Percentiles rank a stretch among this genome's conserved stretches.
These are phyloP conservation scores for Troides helena DNA, from an alignment of 2,888 invertebrate genomes.

Conservation along the genomic window DNA sequence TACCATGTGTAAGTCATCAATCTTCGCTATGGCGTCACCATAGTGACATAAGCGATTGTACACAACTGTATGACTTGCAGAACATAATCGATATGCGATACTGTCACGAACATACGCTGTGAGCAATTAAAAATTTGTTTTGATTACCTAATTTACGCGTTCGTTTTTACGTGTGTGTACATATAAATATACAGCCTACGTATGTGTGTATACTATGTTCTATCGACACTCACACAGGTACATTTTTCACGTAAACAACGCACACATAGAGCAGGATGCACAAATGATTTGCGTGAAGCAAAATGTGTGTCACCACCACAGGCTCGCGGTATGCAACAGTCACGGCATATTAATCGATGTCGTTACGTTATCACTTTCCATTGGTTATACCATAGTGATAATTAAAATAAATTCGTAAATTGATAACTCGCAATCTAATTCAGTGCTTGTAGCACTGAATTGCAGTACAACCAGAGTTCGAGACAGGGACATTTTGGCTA, in stretches of 20 bases:
- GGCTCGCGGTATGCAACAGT: conserved; percentile 38
- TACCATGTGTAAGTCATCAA: background rate
- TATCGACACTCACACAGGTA: background rate
- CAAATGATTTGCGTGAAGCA: background rate
- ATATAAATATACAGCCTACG: background rate
- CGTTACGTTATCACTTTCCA: conserved; percentile 45
- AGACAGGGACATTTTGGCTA: too few species aligned
- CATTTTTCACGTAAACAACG: background rate
- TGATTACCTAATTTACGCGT: background rate
- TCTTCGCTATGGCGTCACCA: background rate
- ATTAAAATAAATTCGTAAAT: background rate
- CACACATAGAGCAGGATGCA: background rate
- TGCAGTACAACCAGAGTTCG: too few species aligned
- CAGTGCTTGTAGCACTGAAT: too few species aligned
- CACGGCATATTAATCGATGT: conserved; percentile 40
- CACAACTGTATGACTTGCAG: background rate
- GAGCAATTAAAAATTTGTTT: conserved; percentile 15
- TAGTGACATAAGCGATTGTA: conserved; percentile 13
- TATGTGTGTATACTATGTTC: background rate
- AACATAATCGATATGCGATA: conserved; percentile 18
- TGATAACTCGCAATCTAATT: background rate
- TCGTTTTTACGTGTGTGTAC: background rate
- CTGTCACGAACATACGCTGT: conserved; percentile 21
- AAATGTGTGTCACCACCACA: conserved; percentile 39
- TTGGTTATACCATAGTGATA: conserved; percentile 21